Base-by-base conservation (phyloP, 2,888 invertebrate genomes). In the Eilema sororculum region DNA sequence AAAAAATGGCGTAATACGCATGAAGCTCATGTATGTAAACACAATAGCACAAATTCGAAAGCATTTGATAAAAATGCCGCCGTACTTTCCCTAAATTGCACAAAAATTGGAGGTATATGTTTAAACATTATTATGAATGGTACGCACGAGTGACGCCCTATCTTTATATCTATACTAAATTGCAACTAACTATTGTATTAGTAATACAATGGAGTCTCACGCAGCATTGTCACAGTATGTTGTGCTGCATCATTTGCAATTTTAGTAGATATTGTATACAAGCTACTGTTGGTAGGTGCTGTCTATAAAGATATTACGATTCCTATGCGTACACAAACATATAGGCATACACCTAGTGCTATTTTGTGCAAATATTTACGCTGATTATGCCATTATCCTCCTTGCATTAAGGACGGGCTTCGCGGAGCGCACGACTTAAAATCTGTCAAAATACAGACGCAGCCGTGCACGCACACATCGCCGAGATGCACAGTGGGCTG, bases 121-220 rank as follows among this genome's bases (percentile, higher is more conserved):
- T 71, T 58, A 68, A 37, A 66, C 65, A 72, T 78, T 65, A 59
- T 81, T 77, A 76, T 78, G 66, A 66, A 68, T 24, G 67, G 58
- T 28, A 71, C 81, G 82, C 81, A 77, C 76, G 78, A 81, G 66
- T 74, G 74, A 13, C 59, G 61, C 37, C 30, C 59, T 84, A 81
- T 83, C 83, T 76, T 64, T 65, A 37, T 58, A 84, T 84, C 83
- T 77, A 75, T 33, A 67, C 73, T 62, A 71, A 75, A 84, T 80
- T 70, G 71, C 67, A 61, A 60, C 70, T 60, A 71, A 77, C 79
- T 71, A 81, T 83, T 83, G 81, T 83, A 70, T 67, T 24, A 67
- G 12, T 6, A 71, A 24, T 16, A 77, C 78, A 78, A 78, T 81
- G 68, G 25, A 56, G 28, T 80, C 84, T 73, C 81, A 80, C 74